Base-by-base conservation (phyloP, 2,113 vertebrate genomes). In the Thomomys bottae region DNA sequence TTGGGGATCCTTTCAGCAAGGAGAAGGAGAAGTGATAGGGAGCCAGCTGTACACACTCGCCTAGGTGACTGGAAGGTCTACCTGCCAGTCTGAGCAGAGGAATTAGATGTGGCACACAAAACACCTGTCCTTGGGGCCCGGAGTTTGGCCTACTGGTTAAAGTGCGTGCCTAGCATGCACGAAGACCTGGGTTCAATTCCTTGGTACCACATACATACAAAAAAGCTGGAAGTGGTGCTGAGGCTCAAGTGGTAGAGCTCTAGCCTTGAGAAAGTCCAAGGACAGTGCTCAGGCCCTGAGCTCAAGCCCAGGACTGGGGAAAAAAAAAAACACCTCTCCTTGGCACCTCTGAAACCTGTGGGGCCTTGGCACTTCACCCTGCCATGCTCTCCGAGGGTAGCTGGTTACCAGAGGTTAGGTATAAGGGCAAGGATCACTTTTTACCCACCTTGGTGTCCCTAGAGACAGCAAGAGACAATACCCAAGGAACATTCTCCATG, bases 41-140 rank as follows among this genome's bases (percentile, higher is more conserved):
- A 64, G 83, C 30, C 11, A 17, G 36, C 0, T 24, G 7, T 18
- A 26, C 32, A 32, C 5, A 1, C 32, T 32, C 0, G 0, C 0
- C 4, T 1, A 7, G 18, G 12, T 32, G 30, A 12, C 20, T 20
- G 38, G 42, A 45, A 21, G n/a, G 14, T 34, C 49, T 11, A 2
- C 49, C 42, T 2, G 21, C 20, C 21, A 61, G 81, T n/a, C 30
- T 20, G 70, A 34, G 3, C 9, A 18, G 72, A 57, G 21, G 21
- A 42, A 4, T 54, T 1, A 17, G 1, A n/a, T 0, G 0, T 4
- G 8, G 49, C 38, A 8, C 67, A 45, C 2, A 49, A 32, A 15
- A 5, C 64, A 2, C 8, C 30, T 1, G 3, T 12, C 75, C 28
- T 0, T 0, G 14, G 21, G n/a, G n/a, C n/a, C n/a, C n/a, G n/a